These are phyloP conservation scores for Scartelaos histophorus DNA, from an alignment of 2,113 vertebrate genomes.

Conservation along the genomic window DNA sequence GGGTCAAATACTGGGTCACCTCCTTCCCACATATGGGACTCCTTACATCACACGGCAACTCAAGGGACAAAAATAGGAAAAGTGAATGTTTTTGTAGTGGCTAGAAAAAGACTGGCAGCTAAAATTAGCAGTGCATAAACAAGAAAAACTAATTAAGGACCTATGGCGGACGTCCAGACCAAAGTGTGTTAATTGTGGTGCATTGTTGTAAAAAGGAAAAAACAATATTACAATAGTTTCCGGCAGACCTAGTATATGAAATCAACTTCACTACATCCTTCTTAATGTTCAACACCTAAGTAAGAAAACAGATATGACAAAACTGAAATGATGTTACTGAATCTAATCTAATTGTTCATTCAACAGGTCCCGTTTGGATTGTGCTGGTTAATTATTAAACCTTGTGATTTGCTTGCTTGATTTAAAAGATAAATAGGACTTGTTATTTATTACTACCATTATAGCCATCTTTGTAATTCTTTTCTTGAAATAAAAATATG, in stretches of 20 bases:
- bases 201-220: constrained; percentile 2
- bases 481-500: too few relatives aligned
- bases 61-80: constrained; percentile 5
- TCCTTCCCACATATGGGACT: constrained; percentile 53
- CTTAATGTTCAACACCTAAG: too few relatives aligned
- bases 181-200: neutral
- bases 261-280: neutral
- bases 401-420: too few relatives aligned
- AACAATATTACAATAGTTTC: constrained; percentile 5
- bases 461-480: too few relatives aligned
- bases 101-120: neutral
- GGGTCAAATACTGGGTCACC: constrained; percentile 54
- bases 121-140: constrained; percentile 6
- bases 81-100: neutral
- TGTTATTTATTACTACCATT: too few relatives aligned
- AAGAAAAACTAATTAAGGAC: neutral
- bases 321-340: too few relatives aligned
- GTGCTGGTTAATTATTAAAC: too few relatives aligned
- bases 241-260: neutral
- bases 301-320: too few relatives aligned
- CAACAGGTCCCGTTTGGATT: too few relatives aligned
- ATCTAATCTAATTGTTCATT: too few relatives aligned
- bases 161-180: constrained; percentile 1
- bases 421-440: too few relatives aligned
- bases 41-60: constrained; percentile 32